These are phyloP conservation scores for Hassar affinis DNA, from an alignment of 2,113 vertebrate species.

Conservation along the genomic window DNA sequence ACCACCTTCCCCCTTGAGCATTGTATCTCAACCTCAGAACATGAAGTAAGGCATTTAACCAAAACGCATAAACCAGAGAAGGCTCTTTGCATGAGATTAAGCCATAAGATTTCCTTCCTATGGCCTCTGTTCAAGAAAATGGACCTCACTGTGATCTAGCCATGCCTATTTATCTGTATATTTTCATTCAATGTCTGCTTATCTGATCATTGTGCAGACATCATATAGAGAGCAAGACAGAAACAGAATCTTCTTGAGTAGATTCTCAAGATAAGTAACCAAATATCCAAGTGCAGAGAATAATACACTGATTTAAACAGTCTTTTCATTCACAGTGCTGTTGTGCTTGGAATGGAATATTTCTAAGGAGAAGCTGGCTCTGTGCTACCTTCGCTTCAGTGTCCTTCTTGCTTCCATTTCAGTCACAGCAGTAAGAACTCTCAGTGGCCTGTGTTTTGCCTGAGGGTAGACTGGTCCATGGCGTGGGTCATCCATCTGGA, in stretches of 20 bases:
- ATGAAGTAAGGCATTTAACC: slow-evolving; percentile 27
- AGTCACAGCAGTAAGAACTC: slow-evolving; percentile 15
- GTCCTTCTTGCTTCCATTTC: neutral
- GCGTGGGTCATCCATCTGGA: slow-evolving; percentile 26
- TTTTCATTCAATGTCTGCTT: neutral
- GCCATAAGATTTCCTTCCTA: neutral
- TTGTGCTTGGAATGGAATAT: slow-evolving; percentile 19
- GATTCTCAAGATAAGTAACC: neutral
- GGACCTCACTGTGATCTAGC: neutral
- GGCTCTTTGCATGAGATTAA: slow-evolving; percentile 15
- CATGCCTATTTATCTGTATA: neutral
- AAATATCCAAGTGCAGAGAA: slow-evolving; percentile 24
- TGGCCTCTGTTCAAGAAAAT: neutral
- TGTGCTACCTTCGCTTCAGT: slow-evolving; percentile 28
- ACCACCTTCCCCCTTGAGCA: slow-evolving; percentile 30
- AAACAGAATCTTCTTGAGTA: neutral
- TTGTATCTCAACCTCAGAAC: slow-evolving; percentile 40
- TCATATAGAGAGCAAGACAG: neutral
- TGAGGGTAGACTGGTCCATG: slow-evolving; percentile 26
- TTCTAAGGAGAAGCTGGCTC: slow-evolving; percentile 15
- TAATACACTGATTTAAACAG: slow-evolving; percentile 11
- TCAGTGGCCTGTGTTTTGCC: slow-evolving; percentile 28
- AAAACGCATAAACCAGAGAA: slow-evolving; percentile 25
- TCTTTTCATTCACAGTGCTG: slow-evolving; percentile 13
- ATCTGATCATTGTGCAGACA: neutral